phyloP scores from a whole-genome alignment of 2,797 vertebrate genomes.

The Miichthys miiuy region DNA sequence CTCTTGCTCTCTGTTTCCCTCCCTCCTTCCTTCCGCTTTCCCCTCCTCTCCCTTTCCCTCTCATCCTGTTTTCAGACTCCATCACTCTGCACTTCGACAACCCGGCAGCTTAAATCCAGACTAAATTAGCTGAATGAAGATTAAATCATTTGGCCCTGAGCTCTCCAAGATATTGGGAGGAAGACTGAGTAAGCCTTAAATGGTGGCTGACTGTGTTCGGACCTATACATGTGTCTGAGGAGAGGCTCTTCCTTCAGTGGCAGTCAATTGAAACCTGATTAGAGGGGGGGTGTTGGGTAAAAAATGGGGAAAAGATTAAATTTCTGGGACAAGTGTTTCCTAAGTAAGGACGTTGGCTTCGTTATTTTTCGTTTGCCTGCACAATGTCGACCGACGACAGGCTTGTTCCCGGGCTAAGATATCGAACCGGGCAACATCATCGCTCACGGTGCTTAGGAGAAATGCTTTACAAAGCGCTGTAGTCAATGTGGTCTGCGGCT shows the following conservation, averaged over 20 bases:
- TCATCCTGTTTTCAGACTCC: conserved; percentile 84
- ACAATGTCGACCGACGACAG: conserved; percentile 77
- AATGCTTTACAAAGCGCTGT: conserved; percentile 48
- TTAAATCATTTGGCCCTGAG: conserved; percentile 86
- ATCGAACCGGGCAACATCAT: conserved; percentile 73
- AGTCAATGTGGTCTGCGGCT: conserved; percentile 58
- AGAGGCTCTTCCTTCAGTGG: conserved; percentile 75
- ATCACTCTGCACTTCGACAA: conserved; percentile 85
- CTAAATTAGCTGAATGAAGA: conserved; percentile 88
- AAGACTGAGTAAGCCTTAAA: conserved; percentile 83
- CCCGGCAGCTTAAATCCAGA: conserved; percentile 83
- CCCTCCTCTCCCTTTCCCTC: conserved; percentile 66
- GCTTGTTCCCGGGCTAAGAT: conserved; percentile 68
- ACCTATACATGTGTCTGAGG: conserved; percentile 75
- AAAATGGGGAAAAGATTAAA: conserved; percentile 82
- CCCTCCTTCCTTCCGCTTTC: conserved; percentile 72
- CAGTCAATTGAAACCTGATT: conserved; percentile 85
- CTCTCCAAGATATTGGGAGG: conserved; percentile 82
- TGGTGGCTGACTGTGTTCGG: conserved; percentile 79
- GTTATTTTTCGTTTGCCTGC: conserved; percentile 78
- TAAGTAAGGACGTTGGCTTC: conserved; percentile 75
- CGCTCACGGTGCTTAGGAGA: conserved; percentile 65
- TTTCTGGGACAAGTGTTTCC: conserved; percentile 83
- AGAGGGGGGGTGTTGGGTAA: conserved; percentile 72
- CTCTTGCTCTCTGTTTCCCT: conserved; percentile 60